Percentiles rank a stretch among this genome's conserved stretches.
These are phyloP conservation scores for Tapirus terrestris DNA, from an alignment of 2,113 vertebrate genomes.

Conservation along the genomic window DNA sequence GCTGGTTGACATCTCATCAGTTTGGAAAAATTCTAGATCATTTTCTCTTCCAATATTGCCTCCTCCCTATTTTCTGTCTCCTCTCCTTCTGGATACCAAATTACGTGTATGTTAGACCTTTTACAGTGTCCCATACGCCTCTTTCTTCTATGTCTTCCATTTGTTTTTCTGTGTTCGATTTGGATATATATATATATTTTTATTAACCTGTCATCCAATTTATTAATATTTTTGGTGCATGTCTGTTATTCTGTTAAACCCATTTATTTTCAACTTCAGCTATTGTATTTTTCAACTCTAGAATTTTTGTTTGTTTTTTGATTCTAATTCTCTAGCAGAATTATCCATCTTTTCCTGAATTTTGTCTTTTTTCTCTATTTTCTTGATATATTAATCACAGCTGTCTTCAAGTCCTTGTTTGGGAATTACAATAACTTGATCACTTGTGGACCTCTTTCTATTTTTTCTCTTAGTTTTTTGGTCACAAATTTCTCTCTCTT, in stretches of 20 bases:
- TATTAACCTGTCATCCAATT: background rate
- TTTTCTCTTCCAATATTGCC: background rate
- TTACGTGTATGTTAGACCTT: background rate
- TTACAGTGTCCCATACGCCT: background rate
- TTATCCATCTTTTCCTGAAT: background rate
- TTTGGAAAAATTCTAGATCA: background rate
- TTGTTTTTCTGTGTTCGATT: background rate
- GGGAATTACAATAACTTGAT: background rate
- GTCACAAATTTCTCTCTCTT: background rate
- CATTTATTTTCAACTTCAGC: background rate
- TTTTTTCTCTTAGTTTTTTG: background rate
- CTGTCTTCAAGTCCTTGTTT: background rate
- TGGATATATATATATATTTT: background rate
- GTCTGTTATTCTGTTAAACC: background rate
- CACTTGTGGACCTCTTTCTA: background rate
- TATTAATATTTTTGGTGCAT: background rate
- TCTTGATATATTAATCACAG: background rate
- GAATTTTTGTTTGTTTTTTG: background rate
- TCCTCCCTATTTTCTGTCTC: background rate
- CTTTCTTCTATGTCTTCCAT: background rate
- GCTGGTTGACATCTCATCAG: no score
- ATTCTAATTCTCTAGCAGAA: background rate
- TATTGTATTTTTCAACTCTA: background rate
- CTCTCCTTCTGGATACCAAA: background rate
- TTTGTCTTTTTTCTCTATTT: background rate